Conservation (phyloP, 1,140 invertebrate genomes). For the Neotoxoptera formosana region DNA sequence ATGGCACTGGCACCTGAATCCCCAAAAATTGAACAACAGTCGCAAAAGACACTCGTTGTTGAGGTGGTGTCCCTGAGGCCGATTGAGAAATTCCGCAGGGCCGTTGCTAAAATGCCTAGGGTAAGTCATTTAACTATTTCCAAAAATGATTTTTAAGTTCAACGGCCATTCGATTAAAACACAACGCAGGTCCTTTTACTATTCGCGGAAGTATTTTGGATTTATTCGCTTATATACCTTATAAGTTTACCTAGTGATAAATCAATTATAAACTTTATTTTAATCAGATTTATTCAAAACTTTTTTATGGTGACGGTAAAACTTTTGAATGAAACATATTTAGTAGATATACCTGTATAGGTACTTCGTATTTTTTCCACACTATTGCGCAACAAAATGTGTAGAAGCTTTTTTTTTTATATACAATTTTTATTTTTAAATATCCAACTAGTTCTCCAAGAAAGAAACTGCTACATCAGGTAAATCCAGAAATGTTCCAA, state of each 20-base stretch:
- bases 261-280: constrained; percentile 34
- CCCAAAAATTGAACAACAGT: constrained; percentile 45
- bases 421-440: background rate
- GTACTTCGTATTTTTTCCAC: background rate
- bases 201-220: background rate
- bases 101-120: constrained; percentile 58
- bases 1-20: constrained; percentile 56
- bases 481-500: constrained; percentile 33
- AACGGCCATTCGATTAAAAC: background rate
- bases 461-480: constrained; percentile 29
- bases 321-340: background rate
- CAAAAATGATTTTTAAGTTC: background rate
- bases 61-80: constrained; percentile 58
- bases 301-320: constrained; percentile 21
- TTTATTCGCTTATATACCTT: background rate
- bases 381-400: background rate
- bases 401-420: background rate
- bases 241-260: background rate
- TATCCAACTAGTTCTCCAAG: constrained; percentile 44
- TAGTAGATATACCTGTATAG: constrained; percentile 5
- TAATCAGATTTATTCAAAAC: constrained; percentile 26
- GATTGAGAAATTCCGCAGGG: constrained; percentile 60
- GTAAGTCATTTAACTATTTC: constrained; percentile 43
- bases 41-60: constrained; percentile 58
- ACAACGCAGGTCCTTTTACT: background rate